phyloP scores from a whole-genome alignment of 2,797 vertebrate species.

The Lacerta agilis region DNA sequence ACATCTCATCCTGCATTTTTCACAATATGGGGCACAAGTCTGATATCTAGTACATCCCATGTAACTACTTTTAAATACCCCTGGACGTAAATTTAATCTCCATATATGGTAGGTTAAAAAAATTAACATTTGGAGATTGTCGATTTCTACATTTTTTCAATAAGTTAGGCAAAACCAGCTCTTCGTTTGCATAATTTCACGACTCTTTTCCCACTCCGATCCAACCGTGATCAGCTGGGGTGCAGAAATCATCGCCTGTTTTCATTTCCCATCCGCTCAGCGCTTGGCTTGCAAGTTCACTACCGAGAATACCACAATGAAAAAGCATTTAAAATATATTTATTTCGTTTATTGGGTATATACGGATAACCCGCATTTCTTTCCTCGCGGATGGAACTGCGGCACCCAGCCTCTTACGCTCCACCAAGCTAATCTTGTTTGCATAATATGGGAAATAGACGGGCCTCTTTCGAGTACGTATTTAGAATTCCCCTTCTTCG shows the following conservation, averaged over 20 bases:
- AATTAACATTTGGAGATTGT: neutral
- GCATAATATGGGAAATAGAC: too few relatives aligned
- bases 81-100: neutral
- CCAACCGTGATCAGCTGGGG: neutral
- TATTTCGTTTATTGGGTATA: too few relatives aligned
- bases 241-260: neutral
- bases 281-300: neutral
- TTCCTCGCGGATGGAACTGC: too few relatives aligned
- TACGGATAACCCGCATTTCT: too few relatives aligned
- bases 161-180: too few relatives aligned
- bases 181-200: neutral
- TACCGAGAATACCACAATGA: neutral
- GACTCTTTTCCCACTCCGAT: too few relatives aligned
- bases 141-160: neutral
- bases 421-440: too few relatives aligned
- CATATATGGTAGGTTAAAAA: too few relatives aligned
- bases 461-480: too few relatives aligned
- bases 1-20: neutral
- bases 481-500: neutral
- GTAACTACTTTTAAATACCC: neutral
- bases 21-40: neutral
- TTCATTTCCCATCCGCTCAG: neutral
- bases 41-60: neutral
- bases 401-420: too few relatives aligned
- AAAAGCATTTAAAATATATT: neutral